A percentile compares a stretch with the other conserved stretches of the same genome.
Conservation (phyloP, 2,113 vertebrate genomes). For the Sprattus sprattus region DNA sequence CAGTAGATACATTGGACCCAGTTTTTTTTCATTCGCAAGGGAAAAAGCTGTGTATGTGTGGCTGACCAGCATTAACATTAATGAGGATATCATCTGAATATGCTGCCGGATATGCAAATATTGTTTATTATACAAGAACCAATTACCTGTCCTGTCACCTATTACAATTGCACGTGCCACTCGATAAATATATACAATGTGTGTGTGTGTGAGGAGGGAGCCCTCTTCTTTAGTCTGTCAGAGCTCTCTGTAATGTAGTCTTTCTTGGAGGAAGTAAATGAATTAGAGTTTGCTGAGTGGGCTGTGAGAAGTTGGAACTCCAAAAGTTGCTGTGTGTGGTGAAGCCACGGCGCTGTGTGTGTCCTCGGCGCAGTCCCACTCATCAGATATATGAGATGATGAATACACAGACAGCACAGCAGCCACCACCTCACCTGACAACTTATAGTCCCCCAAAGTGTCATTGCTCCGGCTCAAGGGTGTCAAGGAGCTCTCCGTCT, state of each 20-base stretch:
- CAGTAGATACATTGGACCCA: background rate
- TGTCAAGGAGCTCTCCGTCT: background rate
- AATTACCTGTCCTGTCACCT: background rate
- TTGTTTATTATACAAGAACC: background rate
- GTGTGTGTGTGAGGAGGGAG: background rate
- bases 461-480: background rate
- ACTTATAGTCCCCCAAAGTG: background rate
- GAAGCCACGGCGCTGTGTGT: background rate
- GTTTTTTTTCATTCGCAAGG: no score
- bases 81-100: background rate
- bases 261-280: background rate
- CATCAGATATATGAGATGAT: background rate
- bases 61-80: background rate
- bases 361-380: background rate
- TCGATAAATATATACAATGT: background rate
- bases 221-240: background rate
- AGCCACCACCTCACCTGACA: background rate
- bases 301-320: background rate
- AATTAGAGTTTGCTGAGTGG: constrained; percentile 9
- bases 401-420: background rate
- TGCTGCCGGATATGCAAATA: background rate
- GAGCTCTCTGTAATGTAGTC: background rate
- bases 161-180: background rate
- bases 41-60: no score
- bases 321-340: background rate